Evolutionary conservation across 2,888 invertebrate genomes (phyloP).

Genomic region (Marronus borbonicus): DNA sequence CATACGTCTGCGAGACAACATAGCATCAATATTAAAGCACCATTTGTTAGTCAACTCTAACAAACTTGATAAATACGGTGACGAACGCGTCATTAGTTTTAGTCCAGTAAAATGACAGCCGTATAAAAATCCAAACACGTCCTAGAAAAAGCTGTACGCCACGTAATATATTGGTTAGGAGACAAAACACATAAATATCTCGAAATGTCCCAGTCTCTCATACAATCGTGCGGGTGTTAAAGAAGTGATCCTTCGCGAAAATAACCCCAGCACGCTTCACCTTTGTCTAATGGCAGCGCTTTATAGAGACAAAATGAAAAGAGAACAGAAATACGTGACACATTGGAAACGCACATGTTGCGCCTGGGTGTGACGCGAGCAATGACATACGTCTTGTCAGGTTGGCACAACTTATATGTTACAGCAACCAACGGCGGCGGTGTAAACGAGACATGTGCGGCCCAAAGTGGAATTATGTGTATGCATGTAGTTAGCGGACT

Average conservation of each 20-base stretch:
- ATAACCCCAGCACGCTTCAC: constrained; percentile 34
- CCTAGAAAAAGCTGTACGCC: constrained; percentile 54
- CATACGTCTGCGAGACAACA: neutral
- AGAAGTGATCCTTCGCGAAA: constrained; percentile 49
- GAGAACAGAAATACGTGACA: constrained; percentile 38
- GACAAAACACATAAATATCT: constrained; percentile 64
- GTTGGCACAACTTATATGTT: constrained; percentile 57
- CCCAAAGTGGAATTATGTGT: constrained; percentile 41
- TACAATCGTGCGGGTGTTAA: constrained; percentile 61
- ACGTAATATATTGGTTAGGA: constrained; percentile 63
- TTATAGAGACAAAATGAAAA: constrained; percentile 25
- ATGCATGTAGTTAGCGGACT: constrained; percentile 11
- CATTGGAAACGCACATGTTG: constrained; percentile 57
- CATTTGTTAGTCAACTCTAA: constrained; percentile 1
- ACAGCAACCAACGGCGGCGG: constrained; percentile 51
- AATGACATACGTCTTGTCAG: constrained; percentile 65
- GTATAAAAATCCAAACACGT: constrained; percentile 58
- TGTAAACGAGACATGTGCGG: constrained; percentile 50
- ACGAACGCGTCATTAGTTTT: constrained; percentile 58
- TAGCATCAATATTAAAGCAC: neutral
- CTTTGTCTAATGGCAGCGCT: constrained; percentile 33
- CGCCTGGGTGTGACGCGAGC: constrained; percentile 63
- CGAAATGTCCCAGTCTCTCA: constrained; percentile 57
- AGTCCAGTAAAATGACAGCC: constrained; percentile 59
- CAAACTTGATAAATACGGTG: constrained; percentile 50